Evolutionary conservation across 2,113 vertebrate genomes (phyloP).

Genomic region (Saguinus midas): DNA sequence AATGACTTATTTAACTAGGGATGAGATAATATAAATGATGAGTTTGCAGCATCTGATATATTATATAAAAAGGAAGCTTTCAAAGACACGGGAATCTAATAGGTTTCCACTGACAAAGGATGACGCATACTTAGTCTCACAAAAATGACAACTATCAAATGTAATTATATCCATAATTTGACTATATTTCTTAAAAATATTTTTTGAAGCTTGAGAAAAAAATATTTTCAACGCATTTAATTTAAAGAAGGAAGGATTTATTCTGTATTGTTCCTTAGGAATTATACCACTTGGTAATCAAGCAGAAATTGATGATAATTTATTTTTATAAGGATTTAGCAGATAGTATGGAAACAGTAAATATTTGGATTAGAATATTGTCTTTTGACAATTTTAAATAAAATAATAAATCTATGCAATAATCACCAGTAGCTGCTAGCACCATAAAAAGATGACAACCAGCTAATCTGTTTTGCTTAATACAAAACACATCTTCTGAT

Average conservation of each 20-base stretch:
- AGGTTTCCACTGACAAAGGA: not conserved
- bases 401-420: not conserved
- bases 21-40: not conserved
- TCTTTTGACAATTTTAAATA: not conserved
- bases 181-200: not conserved
- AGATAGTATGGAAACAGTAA: not conserved
- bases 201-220: not conserved
- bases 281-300: not conserved
- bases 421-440: not conserved
- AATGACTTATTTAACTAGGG: not conserved
- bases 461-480: not conserved
- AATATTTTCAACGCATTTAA: not conserved
- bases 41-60: not conserved
- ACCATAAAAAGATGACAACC: not conserved
- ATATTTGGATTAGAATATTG: not conserved
- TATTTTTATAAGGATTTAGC: not conserved
- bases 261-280: not conserved
- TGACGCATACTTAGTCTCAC: not conserved
- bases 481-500: not conserved
- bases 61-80: not conserved
- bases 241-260: not conserved
- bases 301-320: not conserved
- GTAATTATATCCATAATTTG: not conserved
- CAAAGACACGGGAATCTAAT: not conserved
- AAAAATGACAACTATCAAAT: not conserved